phyloP scores from a whole-genome alignment of 2,888 invertebrate genomes.

The Eristalis arbustorum region DNA sequence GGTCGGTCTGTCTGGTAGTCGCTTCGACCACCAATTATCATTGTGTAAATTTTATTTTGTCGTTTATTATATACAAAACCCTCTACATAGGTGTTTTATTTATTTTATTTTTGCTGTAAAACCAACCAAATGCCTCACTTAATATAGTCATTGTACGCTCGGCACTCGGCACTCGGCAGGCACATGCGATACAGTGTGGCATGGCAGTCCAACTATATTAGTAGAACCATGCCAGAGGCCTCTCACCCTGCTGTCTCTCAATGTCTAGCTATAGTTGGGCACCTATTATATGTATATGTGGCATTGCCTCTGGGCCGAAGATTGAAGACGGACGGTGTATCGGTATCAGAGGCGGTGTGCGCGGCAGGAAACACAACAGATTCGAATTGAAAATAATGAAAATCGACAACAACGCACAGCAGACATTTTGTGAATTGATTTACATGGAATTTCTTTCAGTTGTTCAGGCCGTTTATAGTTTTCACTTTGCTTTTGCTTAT shows the following conservation, averaged over 20 bases:
- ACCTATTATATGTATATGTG: background rate
- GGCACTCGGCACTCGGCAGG: constrained; percentile 8
- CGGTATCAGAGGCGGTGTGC: background rate
- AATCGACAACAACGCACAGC: constrained; percentile 51
- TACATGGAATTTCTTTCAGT: constrained; percentile 55
- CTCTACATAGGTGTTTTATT: constrained; percentile 10
- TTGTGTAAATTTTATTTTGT: constrained; percentile 42
- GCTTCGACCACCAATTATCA: constrained; percentile 23
- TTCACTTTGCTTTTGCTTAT: constrained; percentile 53
- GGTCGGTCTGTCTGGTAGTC: background rate
- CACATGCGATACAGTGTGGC: constrained; percentile 25
- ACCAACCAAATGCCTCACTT: constrained; percentile 45
- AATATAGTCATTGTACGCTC: constrained; percentile 36
- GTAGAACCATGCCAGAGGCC: constrained; percentile 20
- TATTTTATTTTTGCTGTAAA: background rate
- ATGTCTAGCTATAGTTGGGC: background rate
- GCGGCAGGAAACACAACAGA: constrained; percentile 8
- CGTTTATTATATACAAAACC: constrained; percentile 7
- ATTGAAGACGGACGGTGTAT: constrained; percentile 24
- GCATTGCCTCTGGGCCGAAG: constrained; percentile 5
- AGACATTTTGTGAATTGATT: constrained; percentile 52
- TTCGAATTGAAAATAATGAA: constrained; percentile 47
- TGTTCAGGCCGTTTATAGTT: constrained; percentile 35
- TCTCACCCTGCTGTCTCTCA: constrained; percentile 17
- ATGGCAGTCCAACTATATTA: constrained; percentile 31